phyloP scores from a whole-genome alignment of 2,113 vertebrate species.

The Amphilophus citrinellus region DNA sequence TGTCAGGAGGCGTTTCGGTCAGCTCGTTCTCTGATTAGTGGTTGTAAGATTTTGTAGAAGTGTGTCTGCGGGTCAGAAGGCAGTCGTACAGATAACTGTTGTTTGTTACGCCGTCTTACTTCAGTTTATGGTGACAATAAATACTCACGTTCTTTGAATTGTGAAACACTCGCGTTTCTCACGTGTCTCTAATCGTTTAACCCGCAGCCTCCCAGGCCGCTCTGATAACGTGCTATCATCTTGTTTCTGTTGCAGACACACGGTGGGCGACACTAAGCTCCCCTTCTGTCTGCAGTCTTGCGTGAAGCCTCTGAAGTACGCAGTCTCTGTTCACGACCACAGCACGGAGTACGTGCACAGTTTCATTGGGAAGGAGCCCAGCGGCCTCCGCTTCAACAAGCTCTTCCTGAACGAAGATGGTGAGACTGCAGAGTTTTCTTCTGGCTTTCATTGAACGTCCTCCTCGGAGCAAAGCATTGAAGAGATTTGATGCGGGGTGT shows the following conservation, averaged over 20 bases:
- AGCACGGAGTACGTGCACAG: constrained; percentile 95
- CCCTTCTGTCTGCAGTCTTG: constrained; percentile 99
- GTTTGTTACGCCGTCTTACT: background rate
- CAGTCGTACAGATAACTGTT: constrained; percentile 64
- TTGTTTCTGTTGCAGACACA: constrained; percentile 84
- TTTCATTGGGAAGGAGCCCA: constrained; percentile 98
- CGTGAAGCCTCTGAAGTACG: constrained; percentile 97
- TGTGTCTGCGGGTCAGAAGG: constrained; percentile 27
- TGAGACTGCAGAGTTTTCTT: constrained; percentile 74
- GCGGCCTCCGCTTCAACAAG: constrained; percentile 97
- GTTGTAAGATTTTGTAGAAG: background rate
- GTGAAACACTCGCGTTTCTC: background rate
- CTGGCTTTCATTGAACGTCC: background rate
- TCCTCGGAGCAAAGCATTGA: background rate
- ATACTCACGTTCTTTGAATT: background rate
- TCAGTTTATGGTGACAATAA: background rate
- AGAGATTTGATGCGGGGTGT: too few relatives aligned
- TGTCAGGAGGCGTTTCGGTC: constrained; percentile 8
- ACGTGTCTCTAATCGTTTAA: background rate
- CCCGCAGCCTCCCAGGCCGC: background rate
- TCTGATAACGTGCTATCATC: background rate
- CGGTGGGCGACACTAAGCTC: constrained; percentile 96
- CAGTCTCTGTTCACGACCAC: constrained; percentile 93
- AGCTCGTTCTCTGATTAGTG: background rate
- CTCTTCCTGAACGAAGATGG: constrained; percentile 96